Base-by-base conservation (phyloP, 2,888 invertebrate species). In the Tenthredo distinguenda region DNA sequence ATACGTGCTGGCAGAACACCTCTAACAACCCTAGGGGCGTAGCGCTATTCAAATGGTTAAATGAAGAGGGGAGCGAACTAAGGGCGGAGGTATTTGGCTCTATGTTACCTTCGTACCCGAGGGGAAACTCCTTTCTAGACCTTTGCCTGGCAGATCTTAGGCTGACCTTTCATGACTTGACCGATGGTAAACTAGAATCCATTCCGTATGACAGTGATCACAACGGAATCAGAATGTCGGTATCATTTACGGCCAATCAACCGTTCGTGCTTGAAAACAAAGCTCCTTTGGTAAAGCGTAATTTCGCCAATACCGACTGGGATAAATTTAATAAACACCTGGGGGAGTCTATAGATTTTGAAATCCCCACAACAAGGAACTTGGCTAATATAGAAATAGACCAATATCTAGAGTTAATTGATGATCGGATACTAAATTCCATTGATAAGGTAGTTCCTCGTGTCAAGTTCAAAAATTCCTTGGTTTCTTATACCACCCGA, bases 271-370 rank as follows among this genome's bases (percentile, higher is more conserved):
- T 43, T 7, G 74, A 74, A 0, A n/a, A 15, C 34, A 71, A 26
- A 18, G 3, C 47, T 1, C 4, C 21, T 0, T 18, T n/a, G 15
- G 6, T 18, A 4, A 83, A 76, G 15, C 50, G 40, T 0, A 86
- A 84, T 2, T 88, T 82, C 37, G 86, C 86, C 12, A 86, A 84
- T 77, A 68, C 87, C 0, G 85, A 88, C 40, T 88, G 87, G 88
- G 83, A 58, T 0, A 86, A 15, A 0, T 74, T 74, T n/a, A 9
- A 10, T 0, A 37, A 21, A 6, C 40, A n/a, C 21, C n/a, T 74
- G 2, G 31, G 18, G 2, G 18, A 74, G 1, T 6, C 21, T 1
- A 4, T 1, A 0, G 18, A 18, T 0, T 3, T n/a, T 4, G 15
- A 74, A 1, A 31, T 86, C 10, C 86, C 87, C 5, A 9, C 43